Base-by-base conservation (phyloP, 2,113 vertebrate species). In the Clarias magur region DNA sequence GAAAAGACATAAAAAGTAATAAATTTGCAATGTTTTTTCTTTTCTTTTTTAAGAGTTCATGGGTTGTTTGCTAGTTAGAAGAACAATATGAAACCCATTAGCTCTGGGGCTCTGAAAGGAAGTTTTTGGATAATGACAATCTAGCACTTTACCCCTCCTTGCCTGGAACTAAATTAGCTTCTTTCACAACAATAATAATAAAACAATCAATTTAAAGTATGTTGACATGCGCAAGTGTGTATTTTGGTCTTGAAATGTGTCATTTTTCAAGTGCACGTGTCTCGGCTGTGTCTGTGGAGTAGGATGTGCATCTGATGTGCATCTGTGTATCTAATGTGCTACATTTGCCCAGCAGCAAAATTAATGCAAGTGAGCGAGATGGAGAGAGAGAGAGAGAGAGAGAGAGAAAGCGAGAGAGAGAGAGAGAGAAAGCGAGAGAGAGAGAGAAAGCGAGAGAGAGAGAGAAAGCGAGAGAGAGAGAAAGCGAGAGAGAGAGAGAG, bases 341-440 rank as follows among this genome's bases (percentile, higher is more conserved):
- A 70, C 1, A 62, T 62, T 86, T 86, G 38, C 16, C 75, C 62
- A 80, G 65, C 62, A 80, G 27, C 76, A 80, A 80, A 86, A 70
- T 25, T 67, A 34, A 67, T 85, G 85, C 25, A 68, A 42, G 70
- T 19, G 9, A 54, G 83, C 62, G 30, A 68, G 34, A 84, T 8
- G 59, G 23, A 84, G 27, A 70, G n/a, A 42, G 15, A 80, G 21
- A 57, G 54, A 63, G 27, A 42, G 23, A 78, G 30, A 34, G 23
- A 86, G 27, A 68, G n/a, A 38, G n/a, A 42, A n/a, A 34, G 21
- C 73, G 72, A 78, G 9, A 83, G 57, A 85, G n/a, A 67, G 38
- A 75, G 27, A 42, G 72, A 42, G 72, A 78, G 9, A 83, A 21
- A 65, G 38, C n/a, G 57, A 85, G n/a, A 67, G 38, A 75, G 27